Evolutionary conservation across 1,140 invertebrate species (phyloP), one percentile per base, ranked within the genome.

Genomic region (Paraescarpia echinospica): DNA sequence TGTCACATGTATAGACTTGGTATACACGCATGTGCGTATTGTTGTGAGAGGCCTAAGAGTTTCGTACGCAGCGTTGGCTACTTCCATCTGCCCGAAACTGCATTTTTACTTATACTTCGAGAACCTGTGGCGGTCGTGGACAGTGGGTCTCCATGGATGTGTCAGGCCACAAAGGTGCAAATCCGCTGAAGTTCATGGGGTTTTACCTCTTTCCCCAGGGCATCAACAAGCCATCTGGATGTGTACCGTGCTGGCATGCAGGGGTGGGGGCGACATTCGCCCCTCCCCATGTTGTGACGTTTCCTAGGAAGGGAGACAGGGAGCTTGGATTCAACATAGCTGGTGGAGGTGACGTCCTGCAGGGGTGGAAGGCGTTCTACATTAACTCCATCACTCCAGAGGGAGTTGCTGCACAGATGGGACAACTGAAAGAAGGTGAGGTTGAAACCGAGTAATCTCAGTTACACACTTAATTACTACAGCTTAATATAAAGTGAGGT

Each of bases 311-410:
- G 18, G 98, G 98, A 5, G 97, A 98, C 92, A 98, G 98, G 95
- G 98, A 98, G 92, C 96, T 99, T 34, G 98, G 98, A 1, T 99
- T 99, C 95, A 98, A 98, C 95, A 98, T 99, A 94, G 98, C 99
- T 34, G 98, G 98, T 35, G 98, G 98, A 89, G 97, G 97, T 14
- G 98, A 99, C 95, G 98, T 98, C 51, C 98, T 98, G 1, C 98
- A 98, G 95, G 98, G 98, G 4, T 97, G 97, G 94, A 98, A 99
- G 97, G 98, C 98, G 31, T 98, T 99, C 94, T 98, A 98, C 96
- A 98, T 99, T 0, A 98, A 98, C 96, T 98, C 98, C 0, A 97
- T 99, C 22, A 98, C 98, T 95, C 97, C 98, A 1, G 97, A 97
- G 94, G 98, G 98, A 27, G 97, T 98, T 96, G 98, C 98, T 34